Percentiles rank a stretch among this genome's conserved stretches.
Conservation (phyloP, 2,888 invertebrate species). For the Hirudinaria manillensis region DNA sequence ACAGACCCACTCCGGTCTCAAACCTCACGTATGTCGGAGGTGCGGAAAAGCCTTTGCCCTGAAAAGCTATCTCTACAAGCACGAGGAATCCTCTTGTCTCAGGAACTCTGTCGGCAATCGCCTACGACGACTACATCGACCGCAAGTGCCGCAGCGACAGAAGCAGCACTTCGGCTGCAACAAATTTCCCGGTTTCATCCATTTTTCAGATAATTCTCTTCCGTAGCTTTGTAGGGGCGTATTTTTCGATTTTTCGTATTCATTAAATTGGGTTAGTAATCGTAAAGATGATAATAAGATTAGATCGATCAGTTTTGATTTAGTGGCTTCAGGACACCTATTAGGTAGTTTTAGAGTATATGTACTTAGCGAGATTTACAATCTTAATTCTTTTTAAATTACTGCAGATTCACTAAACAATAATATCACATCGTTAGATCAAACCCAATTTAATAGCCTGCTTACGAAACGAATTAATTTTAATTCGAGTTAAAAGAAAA, state of each 20-base stretch:
- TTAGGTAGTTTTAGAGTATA: too few species aligned
- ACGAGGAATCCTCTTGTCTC: conserved; percentile 12
- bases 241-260: conserved; percentile 1
- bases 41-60: conserved; percentile 16
- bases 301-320: neutral
- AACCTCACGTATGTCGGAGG: conserved; percentile 9
- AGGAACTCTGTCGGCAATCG: neutral
- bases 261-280: neutral
- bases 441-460: too few species aligned
- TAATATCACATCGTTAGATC: too few species aligned
- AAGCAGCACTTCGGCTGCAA: neutral
- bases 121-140: neutral
- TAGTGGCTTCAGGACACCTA: neutral
- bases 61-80: conserved; percentile 22
- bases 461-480: too few species aligned
- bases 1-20: conserved; percentile 15
- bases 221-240: neutral
- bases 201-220: neutral
- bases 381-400: too few species aligned
- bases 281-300: neutral
- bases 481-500: too few species aligned
- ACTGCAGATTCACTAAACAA: too few species aligned
- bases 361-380: too few species aligned
- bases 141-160: neutral
- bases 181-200: neutral